These are phyloP conservation scores for Pantelozetes paolii DNA, from an alignment of 2,888 invertebrate species.

Conservation along the genomic window DNA sequence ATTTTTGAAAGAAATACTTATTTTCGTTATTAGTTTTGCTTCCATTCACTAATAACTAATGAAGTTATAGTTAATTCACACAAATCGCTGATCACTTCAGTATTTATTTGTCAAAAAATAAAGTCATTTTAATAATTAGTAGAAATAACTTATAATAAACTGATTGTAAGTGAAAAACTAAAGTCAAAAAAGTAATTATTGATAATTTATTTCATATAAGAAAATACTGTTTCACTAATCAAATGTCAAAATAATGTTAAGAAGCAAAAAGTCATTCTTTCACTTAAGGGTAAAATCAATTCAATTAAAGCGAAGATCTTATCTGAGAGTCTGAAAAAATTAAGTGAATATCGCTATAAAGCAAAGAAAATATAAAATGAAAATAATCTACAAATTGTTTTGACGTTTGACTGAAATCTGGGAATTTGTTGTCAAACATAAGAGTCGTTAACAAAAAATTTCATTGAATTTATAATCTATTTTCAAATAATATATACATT, in stretches of 20 bases:
- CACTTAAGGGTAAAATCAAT: neutral
- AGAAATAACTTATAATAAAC: neutral
- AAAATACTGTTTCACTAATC: neutral
- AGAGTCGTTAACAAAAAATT: too few relatives aligned
- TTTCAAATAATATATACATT: too few relatives aligned
- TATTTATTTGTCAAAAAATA: neutral
- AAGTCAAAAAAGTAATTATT: neutral
- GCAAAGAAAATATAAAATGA: neutral
- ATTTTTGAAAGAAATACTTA: neutral
- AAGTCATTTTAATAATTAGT: slow-evolving; percentile 14
- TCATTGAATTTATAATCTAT: too few relatives aligned
- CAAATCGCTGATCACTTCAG: slow-evolving; percentile 10
- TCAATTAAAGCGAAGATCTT: neutral
- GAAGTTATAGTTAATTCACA: slow-evolving; percentile 28
- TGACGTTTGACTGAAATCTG: neutral
- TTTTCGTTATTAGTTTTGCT: slow-evolving; percentile 13
- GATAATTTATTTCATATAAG: neutral
- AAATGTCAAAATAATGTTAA: neutral
- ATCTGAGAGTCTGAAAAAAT: neutral
- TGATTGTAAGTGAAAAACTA: too few relatives aligned
- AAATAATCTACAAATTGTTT: neutral
- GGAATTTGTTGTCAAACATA: neutral
- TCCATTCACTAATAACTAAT: slow-evolving; percentile 6
- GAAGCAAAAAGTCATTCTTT: neutral
- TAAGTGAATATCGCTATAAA: neutral